A percentile compares a stretch with the other conserved stretches of the same genome.
Evolutionary conservation across 2,797 vertebrate genomes (phyloP).

Genomic region (Notolepis coatsorum): DNA sequence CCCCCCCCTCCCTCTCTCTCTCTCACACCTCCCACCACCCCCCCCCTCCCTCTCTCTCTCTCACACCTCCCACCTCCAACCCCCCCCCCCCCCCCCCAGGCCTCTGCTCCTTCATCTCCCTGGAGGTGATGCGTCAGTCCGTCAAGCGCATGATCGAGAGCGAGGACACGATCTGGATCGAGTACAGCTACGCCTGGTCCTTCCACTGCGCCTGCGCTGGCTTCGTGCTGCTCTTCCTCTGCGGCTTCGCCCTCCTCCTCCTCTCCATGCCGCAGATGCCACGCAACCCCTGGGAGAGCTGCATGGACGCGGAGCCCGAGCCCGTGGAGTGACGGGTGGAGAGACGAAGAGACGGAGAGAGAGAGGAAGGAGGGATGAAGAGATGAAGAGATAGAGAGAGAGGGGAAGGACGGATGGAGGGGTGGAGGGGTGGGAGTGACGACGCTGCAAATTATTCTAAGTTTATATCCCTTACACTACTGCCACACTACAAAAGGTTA

Average conservation of each 20-base stretch:
- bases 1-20: too few species aligned
- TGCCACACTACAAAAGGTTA: too few species aligned
- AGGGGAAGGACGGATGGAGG: constrained; percentile 7
- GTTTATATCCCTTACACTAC: too few species aligned
- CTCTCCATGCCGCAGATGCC: constrained; percentile 97
- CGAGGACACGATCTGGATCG: constrained; percentile 91
- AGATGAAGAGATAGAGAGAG: background rate
- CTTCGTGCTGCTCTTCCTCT: constrained; percentile 91
- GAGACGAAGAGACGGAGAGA: background rate
- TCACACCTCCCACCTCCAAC: constrained; percentile 15
- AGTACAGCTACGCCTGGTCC: constrained; percentile 93
- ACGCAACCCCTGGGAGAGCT: constrained; percentile 96
- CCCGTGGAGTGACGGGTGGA: constrained; percentile 67
- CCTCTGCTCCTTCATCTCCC: constrained; percentile 91
- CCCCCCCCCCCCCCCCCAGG: constrained; percentile 75
- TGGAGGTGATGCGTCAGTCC: constrained; percentile 97
- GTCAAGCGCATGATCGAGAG: constrained; percentile 97
- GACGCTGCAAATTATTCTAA: too few species aligned
- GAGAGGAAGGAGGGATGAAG: background rate
- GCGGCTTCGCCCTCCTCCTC: constrained; percentile 88
- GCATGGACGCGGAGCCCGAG: constrained; percentile 95
- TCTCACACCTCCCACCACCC: too few species aligned
- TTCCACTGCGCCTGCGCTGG: constrained; percentile 91
- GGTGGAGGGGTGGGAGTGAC: constrained; percentile 7
- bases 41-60: background rate